Base-by-base conservation (phyloP, 1,140 invertebrate genomes). In the Helicorthomorpha holstii region DNA sequence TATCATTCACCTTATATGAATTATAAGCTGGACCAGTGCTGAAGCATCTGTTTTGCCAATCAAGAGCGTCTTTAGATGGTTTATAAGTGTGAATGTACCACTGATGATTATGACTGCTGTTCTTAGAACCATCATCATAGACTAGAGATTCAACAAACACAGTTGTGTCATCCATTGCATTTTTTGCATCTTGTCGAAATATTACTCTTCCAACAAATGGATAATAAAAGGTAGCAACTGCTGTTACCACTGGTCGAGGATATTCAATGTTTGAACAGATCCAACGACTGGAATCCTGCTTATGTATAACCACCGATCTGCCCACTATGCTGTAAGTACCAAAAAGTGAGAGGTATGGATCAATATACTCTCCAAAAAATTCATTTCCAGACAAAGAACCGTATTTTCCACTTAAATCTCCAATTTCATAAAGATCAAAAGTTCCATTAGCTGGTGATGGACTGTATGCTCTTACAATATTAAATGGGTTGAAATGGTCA, bases 341-440 rank as follows among this genome's bases (percentile, higher is more conserved):
- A 62, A 83, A 83, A 4, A 96, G 68, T 0, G 88, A 89, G 47
- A 96, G 69, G 68, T 82, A 91, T 2, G 79, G 75, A 66, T 97
- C 91, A 75, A 81, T 85, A 60, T 65, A 65, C 12, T 57, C 62
- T 4, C 58, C 59, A 14, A 52, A 54, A 3, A 66, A 55, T 1
- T 59, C 56, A 19, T 60, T 56, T 12, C 56, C 58, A 10, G 56
- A 57, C 7, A 76, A 57, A 0, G 57, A 52, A 21, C 75, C 75
- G 59, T 73, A 77, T 69, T 96, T 97, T 3, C 88, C 88, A 49
- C 86, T 85, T 2, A 97, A 66, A 67, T 95, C 90, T 0, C 89
- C 88, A 14, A 91, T 66, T 2, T 83, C 76, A 61, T 91, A 94
- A 61, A 86, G 80, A 65, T 94, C 85, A 64, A 87, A 84, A 2